A percentile compares a stretch with the other conserved stretches of the same genome.
Evolutionary conservation across 2,113 vertebrate species (phyloP).

Genomic region (Lepisosteus oculatus): DNA sequence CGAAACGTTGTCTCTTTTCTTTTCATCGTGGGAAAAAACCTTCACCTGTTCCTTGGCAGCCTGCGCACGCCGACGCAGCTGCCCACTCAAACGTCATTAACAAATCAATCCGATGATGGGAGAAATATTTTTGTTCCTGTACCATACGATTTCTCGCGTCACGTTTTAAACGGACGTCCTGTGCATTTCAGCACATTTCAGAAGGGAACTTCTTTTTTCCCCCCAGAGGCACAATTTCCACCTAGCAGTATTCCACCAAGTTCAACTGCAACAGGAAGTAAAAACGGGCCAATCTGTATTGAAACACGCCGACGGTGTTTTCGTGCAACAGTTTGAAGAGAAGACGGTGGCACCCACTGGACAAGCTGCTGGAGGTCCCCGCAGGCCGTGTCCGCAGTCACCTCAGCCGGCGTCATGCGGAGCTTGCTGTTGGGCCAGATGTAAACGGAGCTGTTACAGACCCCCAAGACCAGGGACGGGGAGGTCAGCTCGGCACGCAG

Average conservation of each 20-base stretch:
- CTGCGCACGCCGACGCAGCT: too few species aligned
- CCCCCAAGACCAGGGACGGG: constrained; percentile 71
- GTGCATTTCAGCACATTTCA: too few species aligned
- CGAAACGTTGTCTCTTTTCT: too few species aligned
- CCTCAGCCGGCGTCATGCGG: constrained; percentile 55
- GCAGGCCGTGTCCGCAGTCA: constrained; percentile 67
- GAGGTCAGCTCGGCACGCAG: constrained; percentile 77
- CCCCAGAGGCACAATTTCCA: too few species aligned
- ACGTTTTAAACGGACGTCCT: too few species aligned
- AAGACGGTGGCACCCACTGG: constrained; percentile 62
- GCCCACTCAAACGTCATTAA: too few species aligned
- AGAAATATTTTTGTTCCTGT: too few species aligned
- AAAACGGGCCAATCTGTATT: not conserved
- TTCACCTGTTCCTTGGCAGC: too few species aligned
- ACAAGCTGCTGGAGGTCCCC: constrained; percentile 70
- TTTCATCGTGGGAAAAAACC: too few species aligned
- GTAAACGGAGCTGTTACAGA: constrained; percentile 75
- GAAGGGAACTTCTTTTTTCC: too few species aligned
- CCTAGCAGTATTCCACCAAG: not conserved
- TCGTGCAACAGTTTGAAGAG: not conserved
- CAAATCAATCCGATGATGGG: too few species aligned
- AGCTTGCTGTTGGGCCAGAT: constrained; percentile 81
- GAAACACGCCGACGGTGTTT: not conserved
- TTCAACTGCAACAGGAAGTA: not conserved
- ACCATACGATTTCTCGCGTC: too few species aligned